These are phyloP conservation scores for Macquaria ambigua DNA, from an alignment of 2,113 vertebrate species.

Conservation along the genomic window DNA sequence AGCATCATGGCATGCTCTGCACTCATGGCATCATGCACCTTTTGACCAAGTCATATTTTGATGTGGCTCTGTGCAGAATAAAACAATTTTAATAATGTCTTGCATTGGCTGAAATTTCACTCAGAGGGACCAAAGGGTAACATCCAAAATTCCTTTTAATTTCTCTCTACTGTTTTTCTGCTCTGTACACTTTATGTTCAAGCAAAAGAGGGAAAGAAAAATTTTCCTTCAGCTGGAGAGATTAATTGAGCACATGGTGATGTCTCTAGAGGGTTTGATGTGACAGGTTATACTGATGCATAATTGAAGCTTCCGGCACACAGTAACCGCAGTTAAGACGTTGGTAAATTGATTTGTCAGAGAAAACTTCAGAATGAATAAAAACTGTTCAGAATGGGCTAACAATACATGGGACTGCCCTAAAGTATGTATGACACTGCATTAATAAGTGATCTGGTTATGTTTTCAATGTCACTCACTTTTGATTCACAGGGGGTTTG, in stretches of 20 bases:
- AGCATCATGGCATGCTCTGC: not conserved
- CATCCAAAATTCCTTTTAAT: not conserved
- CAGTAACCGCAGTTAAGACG: conserved; percentile 38
- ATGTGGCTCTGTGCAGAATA: not conserved
- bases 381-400: not conserved
- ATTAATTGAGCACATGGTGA: conserved; percentile 39
- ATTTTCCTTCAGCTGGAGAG: not conserved
- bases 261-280: conserved; percentile 44
- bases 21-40: not conserved
- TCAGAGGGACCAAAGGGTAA: not conserved
- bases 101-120: not conserved
- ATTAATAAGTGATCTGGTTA: not conserved
- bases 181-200: not conserved
- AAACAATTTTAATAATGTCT: not conserved
- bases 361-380: conserved; percentile 27
- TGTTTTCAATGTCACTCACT: not conserved
- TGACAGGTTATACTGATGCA: conserved; percentile 50
- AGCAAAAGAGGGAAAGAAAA: conserved; percentile 16
- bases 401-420: not conserved
- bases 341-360: conserved; percentile 64
- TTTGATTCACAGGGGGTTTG: not conserved
- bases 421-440: not conserved
- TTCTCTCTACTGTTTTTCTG: too few relatives aligned
- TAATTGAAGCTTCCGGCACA: conserved; percentile 64
- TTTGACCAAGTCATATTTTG: not conserved